Evolutionary conservation across 2,888 invertebrate genomes (phyloP), one percentile per base, ranked within the genome.

Genomic region (Mythimna impura): DNA sequence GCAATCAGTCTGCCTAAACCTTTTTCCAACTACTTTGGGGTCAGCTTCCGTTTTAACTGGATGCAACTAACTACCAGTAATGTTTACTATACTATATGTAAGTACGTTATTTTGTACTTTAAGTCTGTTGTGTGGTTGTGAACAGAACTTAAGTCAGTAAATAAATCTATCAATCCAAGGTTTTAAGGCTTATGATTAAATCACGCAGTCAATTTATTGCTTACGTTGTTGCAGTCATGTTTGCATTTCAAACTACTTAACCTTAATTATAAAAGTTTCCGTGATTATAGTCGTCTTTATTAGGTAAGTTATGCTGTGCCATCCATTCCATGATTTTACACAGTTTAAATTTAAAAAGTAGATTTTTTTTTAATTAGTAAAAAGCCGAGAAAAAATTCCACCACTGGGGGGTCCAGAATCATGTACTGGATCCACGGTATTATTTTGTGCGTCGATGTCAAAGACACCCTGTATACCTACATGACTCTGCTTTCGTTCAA

Each of bases 201-300:
- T 50, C 22, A 61, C 34, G 17, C 43, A 68, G 55, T 57, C 25
- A 80, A 70, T 70, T 67, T 67, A 57, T 67, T 61, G 66, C 12
- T 54, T 34, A 76, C 70, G 76, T 76, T 52, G 12, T 14, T 47
- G 66, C 55, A 65, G 60, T 71, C 60, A 76, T 81, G 66, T 71
- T 66, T 66, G 40, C 40, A 40, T 55, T 62, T 61, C 17, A 47
- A 47, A 40, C 57, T 54, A 65, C 12, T 66, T 66, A 58, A 55
- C 43, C 17, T 66, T 64, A 12, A 30, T 66, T 66, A 64, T 57
- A 63, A 64, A 70, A 55, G 52, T 60, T 55, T 66, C 69, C 74
- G 57, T 9, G 10, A 62, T 66, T 22, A 54, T 22, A 20, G 14
- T 47, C 20, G 10, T 40, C 66, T 57, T 77, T 40, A 25, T 50